Conservation (phyloP, 2,797 vertebrate species). For the Setipinna tenuifilis region DNA sequence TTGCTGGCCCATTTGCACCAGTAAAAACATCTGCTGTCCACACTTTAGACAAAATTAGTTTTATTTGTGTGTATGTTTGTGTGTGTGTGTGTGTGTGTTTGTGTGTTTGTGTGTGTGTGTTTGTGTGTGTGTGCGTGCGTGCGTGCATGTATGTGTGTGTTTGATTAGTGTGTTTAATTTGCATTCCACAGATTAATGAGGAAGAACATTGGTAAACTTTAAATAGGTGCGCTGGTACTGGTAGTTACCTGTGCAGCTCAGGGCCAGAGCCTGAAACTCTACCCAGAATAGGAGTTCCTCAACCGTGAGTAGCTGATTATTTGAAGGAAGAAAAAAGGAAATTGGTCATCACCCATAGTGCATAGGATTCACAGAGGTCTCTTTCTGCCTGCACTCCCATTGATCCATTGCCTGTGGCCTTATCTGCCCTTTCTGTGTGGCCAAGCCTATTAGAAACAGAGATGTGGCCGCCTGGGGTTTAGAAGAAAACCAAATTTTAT, state of each 20-base stretch:
- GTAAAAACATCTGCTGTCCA: background rate
- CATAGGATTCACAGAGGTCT: background rate
- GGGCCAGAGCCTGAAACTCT: background rate
- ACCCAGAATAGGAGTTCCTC: background rate
- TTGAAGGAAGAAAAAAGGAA: background rate
- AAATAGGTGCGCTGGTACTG: background rate
- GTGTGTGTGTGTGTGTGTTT: too few relatives aligned
- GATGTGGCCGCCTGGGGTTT: background rate
- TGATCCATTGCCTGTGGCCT: background rate
- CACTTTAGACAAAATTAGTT: background rate
- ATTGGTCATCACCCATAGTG: background rate
- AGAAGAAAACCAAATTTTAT: too few relatives aligned
- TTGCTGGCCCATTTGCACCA: background rate
- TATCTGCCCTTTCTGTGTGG: background rate
- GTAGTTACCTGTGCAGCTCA: background rate
- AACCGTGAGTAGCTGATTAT: background rate
- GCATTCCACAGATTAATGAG: background rate
- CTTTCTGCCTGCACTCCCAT: background rate
- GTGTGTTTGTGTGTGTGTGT: too few relatives aligned
- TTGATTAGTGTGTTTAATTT: too few relatives aligned
- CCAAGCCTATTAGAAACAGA: background rate
- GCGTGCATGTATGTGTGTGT: too few relatives aligned
- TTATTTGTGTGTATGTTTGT: too few relatives aligned
- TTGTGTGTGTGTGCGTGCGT: too few relatives aligned
- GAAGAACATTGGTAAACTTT: background rate